Evolutionary conservation across 2,113 vertebrate genomes (phyloP).

Genomic region (Neopipo cinnamomea): DNA sequence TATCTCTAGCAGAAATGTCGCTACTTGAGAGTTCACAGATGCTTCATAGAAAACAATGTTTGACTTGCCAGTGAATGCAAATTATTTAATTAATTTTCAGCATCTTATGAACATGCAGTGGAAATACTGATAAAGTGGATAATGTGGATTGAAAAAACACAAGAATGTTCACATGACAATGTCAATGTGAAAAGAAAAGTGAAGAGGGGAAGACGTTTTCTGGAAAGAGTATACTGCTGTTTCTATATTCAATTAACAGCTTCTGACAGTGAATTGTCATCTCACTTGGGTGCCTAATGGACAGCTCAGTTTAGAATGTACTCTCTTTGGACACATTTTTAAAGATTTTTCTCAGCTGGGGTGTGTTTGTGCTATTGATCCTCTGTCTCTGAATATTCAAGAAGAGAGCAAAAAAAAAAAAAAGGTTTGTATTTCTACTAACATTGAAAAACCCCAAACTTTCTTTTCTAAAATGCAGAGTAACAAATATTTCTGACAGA

Average conservation of each 20-base stretch:
- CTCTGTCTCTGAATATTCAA: neutral
- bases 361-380: neutral
- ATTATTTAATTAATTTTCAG: neutral
- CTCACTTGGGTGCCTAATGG: constrained; percentile 1
- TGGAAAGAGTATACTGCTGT: neutral
- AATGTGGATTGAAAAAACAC: neutral
- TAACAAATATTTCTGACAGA: neutral
- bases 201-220: neutral
- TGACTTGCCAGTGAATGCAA: neutral
- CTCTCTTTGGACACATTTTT: neutral
- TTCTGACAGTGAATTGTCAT: neutral
- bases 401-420: neutral
- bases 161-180: neutral
- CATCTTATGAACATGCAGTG: neutral
- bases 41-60: neutral
- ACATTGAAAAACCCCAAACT: neutral
- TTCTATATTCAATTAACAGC: neutral
- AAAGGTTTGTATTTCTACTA: neutral
- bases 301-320: neutral
- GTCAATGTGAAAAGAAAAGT: neutral
- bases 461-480: neutral
- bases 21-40: neutral
- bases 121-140: neutral
- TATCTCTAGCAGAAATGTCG: neutral
- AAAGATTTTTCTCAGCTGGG: constrained; percentile 17